Evolutionary conservation across 2,888 invertebrate species (phyloP).

Genomic region (Drosophila cognata): DNA sequence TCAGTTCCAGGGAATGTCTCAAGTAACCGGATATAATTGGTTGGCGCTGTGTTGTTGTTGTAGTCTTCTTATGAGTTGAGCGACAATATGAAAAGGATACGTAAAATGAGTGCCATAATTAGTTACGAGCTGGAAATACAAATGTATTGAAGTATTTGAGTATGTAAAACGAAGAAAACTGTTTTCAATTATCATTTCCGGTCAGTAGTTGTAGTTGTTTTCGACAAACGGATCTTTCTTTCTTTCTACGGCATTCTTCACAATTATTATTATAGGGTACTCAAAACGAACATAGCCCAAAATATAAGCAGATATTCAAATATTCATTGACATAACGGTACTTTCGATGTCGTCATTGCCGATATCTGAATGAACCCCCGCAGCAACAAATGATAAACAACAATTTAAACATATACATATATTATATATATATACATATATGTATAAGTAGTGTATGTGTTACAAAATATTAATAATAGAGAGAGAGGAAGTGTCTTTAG

Average conservation of each 20-base stretch:
- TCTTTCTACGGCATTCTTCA: slow-evolving; percentile 20
- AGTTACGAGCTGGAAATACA: slow-evolving; percentile 58
- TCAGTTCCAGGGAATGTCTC: slow-evolving; percentile 42
- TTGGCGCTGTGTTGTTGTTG: slow-evolving; percentile 40
- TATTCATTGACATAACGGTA: slow-evolving; percentile 57
- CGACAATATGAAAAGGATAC: slow-evolving; percentile 68
- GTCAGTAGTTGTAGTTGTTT: slow-evolving; percentile 40
- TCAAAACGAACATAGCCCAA: slow-evolving; percentile 26
- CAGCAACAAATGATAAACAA: slow-evolving; percentile 38
- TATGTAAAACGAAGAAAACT: slow-evolving; percentile 60
- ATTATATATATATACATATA: slow-evolving; percentile 15
- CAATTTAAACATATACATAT: slow-evolving; percentile 7
- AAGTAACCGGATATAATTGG: slow-evolving; percentile 78
- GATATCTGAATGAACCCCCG: slow-evolving; percentile 25
- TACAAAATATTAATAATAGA: slow-evolving; percentile 42
- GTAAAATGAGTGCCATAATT: slow-evolving; percentile 78
- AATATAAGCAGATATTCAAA: slow-evolving; percentile 5
- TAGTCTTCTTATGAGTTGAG: slow-evolving; percentile 28
- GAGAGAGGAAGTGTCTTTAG: slow-evolving; percentile 63
- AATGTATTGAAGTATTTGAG: slow-evolving; percentile 10
- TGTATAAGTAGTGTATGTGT: neutral
- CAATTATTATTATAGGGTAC: slow-evolving; percentile 35
- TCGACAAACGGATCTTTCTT: slow-evolving; percentile 24
- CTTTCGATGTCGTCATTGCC: slow-evolving; percentile 1
- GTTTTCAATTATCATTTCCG: slow-evolving; percentile 80